Conservation (phyloP, 2,888 invertebrate genomes). For the Parthenolecanium corni region DNA sequence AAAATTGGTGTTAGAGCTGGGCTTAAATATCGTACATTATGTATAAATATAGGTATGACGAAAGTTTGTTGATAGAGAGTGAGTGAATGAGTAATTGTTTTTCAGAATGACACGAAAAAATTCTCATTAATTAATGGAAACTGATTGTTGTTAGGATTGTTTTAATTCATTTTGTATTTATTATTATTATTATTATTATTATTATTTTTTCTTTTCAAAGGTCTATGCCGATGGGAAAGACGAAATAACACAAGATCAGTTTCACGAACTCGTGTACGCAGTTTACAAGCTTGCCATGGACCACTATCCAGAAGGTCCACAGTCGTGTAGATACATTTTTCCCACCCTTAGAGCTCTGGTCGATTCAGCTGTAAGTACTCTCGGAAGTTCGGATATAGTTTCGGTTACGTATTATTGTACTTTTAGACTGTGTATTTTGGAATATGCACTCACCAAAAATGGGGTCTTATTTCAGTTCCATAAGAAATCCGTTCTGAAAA, state of each 20-base stretch:
- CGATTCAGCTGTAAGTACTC: conserved; percentile 51
- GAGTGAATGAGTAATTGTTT: too few relatives aligned
- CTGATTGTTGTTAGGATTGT: too few relatives aligned
- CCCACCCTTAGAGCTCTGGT: conserved; percentile 60
- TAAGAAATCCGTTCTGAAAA: conserved; percentile 58
- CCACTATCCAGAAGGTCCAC: conserved; percentile 57
- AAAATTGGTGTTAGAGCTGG: too few relatives aligned
- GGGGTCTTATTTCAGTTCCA: conserved; percentile 47
- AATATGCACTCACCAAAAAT: not conserved
- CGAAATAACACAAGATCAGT: conserved; percentile 50
- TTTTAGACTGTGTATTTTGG: not conserved
- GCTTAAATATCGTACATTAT: too few relatives aligned
- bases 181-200: too few relatives aligned
- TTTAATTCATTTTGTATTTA: too few relatives aligned
- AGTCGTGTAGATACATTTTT: conserved; percentile 54
- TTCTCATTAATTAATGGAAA: too few relatives aligned
- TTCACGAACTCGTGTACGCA: conserved; percentile 54
- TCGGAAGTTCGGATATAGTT: too few relatives aligned
- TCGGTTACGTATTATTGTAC: not conserved
- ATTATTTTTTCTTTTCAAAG: too few relatives aligned
- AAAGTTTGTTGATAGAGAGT: too few relatives aligned
- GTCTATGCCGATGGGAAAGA: conserved; percentile 38
- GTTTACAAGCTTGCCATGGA: conserved; percentile 71
- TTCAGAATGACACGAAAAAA: too few relatives aligned
- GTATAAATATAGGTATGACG: too few relatives aligned